A percentile compares a stretch with the other conserved stretches of the same genome.
These are phyloP conservation scores for Sebastes taczanowskii DNA, from an alignment of 2,797 vertebrate genomes.

Conservation along the genomic window DNA sequence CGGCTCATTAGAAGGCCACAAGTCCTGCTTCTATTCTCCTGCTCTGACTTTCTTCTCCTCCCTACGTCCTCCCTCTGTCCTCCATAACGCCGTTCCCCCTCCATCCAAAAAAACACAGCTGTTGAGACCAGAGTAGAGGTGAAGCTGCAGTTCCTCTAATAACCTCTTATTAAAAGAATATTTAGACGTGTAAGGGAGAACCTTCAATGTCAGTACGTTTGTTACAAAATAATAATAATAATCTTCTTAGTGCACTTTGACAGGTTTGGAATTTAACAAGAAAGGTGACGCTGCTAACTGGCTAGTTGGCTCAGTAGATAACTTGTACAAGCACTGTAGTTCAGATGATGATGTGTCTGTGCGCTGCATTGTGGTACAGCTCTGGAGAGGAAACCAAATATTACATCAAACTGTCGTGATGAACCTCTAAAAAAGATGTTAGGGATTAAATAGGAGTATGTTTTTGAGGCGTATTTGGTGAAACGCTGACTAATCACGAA, in stretches of 20 bases:
- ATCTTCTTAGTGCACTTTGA: no score
- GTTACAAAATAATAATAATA: no score
- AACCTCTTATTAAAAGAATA: neutral
- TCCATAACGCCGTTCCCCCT: neutral
- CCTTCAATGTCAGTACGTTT: no score
- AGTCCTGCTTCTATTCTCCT: conserved; percentile 41
- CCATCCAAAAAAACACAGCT: neutral
- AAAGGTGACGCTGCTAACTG: neutral
- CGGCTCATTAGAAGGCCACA: conserved; percentile 71
- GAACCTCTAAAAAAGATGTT: neutral
- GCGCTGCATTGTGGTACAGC: no score
- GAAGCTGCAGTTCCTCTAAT: neutral
- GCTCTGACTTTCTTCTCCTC: conserved; percentile 11
- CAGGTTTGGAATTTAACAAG: neutral
- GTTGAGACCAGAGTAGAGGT: neutral
- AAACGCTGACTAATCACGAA: no score
- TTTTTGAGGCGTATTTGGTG: no score
- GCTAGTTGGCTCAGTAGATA: neutral
- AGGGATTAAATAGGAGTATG: no score
- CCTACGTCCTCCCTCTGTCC: neutral
- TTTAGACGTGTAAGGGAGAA: neutral
- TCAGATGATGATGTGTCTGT: neutral
- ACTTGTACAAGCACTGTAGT: neutral
- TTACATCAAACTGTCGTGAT: neutral
- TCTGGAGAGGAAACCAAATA: neutral